A percentile compares a stretch with the other conserved stretches of the same genome.
Conservation (phyloP, 2,888 invertebrate species). For the Pristionchus fissidentatus region DNA sequence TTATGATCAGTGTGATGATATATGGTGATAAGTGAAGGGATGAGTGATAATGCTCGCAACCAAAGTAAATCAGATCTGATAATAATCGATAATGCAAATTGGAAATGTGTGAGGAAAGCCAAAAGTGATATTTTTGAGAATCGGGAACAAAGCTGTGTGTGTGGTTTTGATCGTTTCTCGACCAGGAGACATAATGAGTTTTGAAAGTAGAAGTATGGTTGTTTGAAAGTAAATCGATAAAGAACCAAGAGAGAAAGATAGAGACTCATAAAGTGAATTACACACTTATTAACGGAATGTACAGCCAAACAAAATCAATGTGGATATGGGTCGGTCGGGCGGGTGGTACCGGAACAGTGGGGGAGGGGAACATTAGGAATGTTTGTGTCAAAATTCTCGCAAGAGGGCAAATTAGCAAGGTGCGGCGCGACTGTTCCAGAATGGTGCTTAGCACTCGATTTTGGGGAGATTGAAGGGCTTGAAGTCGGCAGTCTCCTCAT, state of each 20-base stretch:
- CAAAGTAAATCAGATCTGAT: conserved; percentile 34
- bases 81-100: conserved; percentile 4
- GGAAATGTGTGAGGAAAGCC: conserved; percentile 21
- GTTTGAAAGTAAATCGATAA: neutral
- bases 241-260: neutral
- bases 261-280: neutral
- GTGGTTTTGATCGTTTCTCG: no score
- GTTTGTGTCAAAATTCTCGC: no score
- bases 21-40: conserved; percentile 4
- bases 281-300: conserved; percentile 40
- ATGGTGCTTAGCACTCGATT: neutral
- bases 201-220: no score
- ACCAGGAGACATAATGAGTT: no score
- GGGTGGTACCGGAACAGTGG: neutral
- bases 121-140: conserved; percentile 16
- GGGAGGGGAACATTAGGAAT: neutral
- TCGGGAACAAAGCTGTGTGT: no score
- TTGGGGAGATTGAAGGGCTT: neutral
- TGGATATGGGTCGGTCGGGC: neutral
- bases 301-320: neutral
- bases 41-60: neutral
- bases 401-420: neutral
- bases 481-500: conserved; percentile 12
- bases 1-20: neutral
- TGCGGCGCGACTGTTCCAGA: neutral